Base-by-base conservation (phyloP, 2,113 vertebrate genomes). In the Casuarius casuarius region DNA sequence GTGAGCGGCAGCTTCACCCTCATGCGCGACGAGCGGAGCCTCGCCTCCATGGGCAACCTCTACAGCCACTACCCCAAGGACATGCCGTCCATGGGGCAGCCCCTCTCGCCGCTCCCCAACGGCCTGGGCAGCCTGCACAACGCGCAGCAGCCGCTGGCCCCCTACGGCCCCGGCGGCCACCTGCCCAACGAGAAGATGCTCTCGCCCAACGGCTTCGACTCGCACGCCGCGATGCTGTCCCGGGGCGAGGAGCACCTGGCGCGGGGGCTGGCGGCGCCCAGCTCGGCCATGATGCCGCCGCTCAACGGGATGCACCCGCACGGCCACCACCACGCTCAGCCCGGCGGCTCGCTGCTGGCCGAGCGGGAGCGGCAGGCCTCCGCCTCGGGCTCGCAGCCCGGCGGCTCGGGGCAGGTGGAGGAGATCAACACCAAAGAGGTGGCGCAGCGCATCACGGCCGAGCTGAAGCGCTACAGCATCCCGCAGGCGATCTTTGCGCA, bases 381-480 rank as follows among this genome's bases (percentile, higher is more conserved):
- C 49, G 98, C 97, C 26, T 97, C 98, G 46, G 98, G 98, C 28
- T 98, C 98, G 10, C 99, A 99, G 72, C 97, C 98, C 74, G 98
- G 98, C 12, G 98, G 98, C 90, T 98, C 98, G 22, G 99, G 98
- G 16, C 99, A 99, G 97, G 99, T 99, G 74, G 99, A 99, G 98
- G 99, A 99, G 95, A 99, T 99, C 98, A 99, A 99, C 99, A 99
- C 99, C 91, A 99, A 99, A 96, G 99, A 99, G 97, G 99, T 99
- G 97, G 99, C 99, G 49, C 99, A 99, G 97, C 82, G 99, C 94
- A 99, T 99, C 98, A 99, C 99, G 4, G 99, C 99, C 38, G 99
- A 99, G 98, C 98, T 99, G 94, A 99, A 99, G 96, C 98, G 99
- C 40, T 99, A 99, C 98, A 99, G 99, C 98, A 99, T 99, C 97